Base-by-base conservation (phyloP, 2,888 invertebrate genomes). In the Chrysopilus asiliformis region DNA sequence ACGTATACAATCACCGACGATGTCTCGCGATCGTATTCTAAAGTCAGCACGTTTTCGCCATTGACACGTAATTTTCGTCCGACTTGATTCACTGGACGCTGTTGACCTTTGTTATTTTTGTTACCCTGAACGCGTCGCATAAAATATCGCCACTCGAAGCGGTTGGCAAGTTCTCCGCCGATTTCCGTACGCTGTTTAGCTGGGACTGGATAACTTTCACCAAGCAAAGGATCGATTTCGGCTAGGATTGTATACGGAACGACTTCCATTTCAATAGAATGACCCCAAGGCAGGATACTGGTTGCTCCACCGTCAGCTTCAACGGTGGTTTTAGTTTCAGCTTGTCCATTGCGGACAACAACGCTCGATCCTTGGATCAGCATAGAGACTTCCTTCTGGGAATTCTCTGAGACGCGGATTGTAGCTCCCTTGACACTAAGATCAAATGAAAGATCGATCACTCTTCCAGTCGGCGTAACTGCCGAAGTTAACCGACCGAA, bases 91-190 rank as follows among this genome's bases (percentile, higher is more conserved):
- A 86, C 77, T 0, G 84, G 44, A 63, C 72, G 51, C 3, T 55
- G 56, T 40, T 34, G 38, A 2, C 51, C 43, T 13, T 56, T 56
- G 36, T 55, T 71, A 25, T 50, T 55, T 38, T 57, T 55, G 65
- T 70, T 68, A 70, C 76, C 48, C 66, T 76, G 72, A 22, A 79
- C 70, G 43, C 85, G 76, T 32, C 89, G 68, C 40, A 90, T 69
- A 66, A 90, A 90, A 64, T 90, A 94, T 26, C 91, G 72, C 94
- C 94, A 95, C 64, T 95, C 94, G 52, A 94, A 87, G 44, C 91
- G 72, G 53, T 93, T 93, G 1, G 89, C 87, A 36, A 90, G 60
- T 53, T 91, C 90, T 1, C 89, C 86, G 16, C 86, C 84, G 12
- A 90, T 80, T 66, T 89, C 89, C 1, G 84, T 86, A 40, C 81